phyloP scores from a whole-genome alignment of 37 sponge, comb jelly and placozoan genomes.

The Lycopodina hypogea region DNA sequence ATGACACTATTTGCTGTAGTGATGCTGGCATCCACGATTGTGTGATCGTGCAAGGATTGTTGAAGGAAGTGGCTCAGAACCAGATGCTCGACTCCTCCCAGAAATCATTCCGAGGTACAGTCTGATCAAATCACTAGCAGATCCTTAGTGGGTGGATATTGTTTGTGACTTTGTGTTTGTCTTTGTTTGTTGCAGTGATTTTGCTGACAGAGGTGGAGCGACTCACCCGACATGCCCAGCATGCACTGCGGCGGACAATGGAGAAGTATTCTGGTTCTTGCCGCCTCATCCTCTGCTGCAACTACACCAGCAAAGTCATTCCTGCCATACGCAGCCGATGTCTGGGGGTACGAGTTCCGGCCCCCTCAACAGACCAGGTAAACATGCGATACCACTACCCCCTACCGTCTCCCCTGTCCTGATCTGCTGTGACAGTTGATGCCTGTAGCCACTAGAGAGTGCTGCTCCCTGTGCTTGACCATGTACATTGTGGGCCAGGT shows the following conservation, averaged over 20 bases:
- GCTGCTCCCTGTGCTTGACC: too few relatives aligned
- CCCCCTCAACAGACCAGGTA: constrained; percentile 88
- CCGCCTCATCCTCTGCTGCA: constrained; percentile 95
- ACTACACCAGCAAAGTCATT: constrained; percentile 97
- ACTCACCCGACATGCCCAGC: constrained; percentile 95
- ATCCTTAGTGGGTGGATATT: background rate
- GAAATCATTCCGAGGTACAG: constrained; percentile 91
- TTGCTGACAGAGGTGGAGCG: constrained; percentile 88
- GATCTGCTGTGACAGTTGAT: background rate
- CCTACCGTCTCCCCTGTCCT: background rate
- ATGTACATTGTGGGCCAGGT: too few relatives aligned
- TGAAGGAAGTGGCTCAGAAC: constrained; percentile 92
- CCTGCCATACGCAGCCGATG: constrained; percentile 94
- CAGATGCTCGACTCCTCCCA: constrained; percentile 70
- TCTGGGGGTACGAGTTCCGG: constrained; percentile 87
- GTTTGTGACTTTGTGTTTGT: background rate
- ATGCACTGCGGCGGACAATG: constrained; percentile 96
- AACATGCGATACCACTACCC: background rate
- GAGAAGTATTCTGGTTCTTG: constrained; percentile 96
- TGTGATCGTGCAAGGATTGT: constrained; percentile 89
- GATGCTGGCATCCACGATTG: constrained; percentile 96
- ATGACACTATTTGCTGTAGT: constrained; percentile 29
- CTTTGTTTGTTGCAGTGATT: constrained; percentile 55
- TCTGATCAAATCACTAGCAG: background rate
- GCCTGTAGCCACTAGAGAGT: too few relatives aligned